Base-by-base conservation (phyloP, 2,113 vertebrate species). In the Sebastes schlegelii region DNA sequence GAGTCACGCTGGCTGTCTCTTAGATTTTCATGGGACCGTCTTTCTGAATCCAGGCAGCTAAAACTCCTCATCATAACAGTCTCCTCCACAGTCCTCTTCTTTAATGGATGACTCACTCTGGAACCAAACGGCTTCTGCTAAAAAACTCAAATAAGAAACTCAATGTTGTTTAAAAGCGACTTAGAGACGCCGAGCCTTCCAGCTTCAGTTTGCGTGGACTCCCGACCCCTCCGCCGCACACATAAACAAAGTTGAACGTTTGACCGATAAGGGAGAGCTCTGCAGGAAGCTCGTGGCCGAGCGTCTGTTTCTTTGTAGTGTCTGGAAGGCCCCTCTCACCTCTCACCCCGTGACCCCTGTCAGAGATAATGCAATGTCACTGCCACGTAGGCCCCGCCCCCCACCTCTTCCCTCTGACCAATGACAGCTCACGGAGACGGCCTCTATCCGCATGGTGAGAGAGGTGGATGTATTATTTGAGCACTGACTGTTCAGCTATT, bases 171-270 rank as follows among this genome's bases (percentile, higher is more conserved):
- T 86, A 55, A 90, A 77, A 93, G 60, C 74, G 1, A 21, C 26
- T 65, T 19, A 3, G 64, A 80, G 45, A 11, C 65, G 79, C 43
- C 1, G 13, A 91, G 86, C 43, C 71, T 78, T 75, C 57, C 70
- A 65, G 64, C 66, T 73, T 70, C 85, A 46, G 71, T 90, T 74
- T 89, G 69, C 55, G 58, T 92, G 89, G 83, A 95, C 92, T 94
- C 93, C 92, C 91, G 91, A 94, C 92, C 92, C 89, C 79, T 78
- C 86, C 1, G 58, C 81, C 75, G 74, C 72, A 93, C 91, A 95
- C 90, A 87, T 95, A 96, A 96, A 96, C 93, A 95, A 74, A 89
- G 85, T 42, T 88, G 85, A 95, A 91, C 64, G 76, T 88, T 74
- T 93, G 87, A 88, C 88, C 80, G 94, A 94, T 96, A 94, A 96